phyloP scores from a whole-genome alignment of 2,797 vertebrate genomes.

The Artibeus lituratus region DNA sequence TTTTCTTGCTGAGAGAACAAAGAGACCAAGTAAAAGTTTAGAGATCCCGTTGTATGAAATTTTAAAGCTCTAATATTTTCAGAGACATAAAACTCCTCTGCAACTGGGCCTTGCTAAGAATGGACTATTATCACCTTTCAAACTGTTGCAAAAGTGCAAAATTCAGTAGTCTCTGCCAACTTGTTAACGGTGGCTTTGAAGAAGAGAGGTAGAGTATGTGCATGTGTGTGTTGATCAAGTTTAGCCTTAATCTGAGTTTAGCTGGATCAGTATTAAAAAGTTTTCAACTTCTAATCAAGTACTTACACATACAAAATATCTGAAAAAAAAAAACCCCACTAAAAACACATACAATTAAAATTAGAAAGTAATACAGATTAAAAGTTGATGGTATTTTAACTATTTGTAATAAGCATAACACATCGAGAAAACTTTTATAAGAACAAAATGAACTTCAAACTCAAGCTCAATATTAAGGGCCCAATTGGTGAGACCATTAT shows the following conservation, averaged over 20 bases:
- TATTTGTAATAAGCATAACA: background rate
- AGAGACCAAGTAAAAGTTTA: background rate
- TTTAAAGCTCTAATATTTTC: background rate
- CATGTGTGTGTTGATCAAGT: background rate
- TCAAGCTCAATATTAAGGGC: background rate
- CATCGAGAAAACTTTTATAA: conserved; percentile 1
- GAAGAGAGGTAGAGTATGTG: background rate
- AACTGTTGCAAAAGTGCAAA: background rate
- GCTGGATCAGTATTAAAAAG: background rate
- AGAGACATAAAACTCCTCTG: background rate
- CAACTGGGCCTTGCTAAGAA: background rate
- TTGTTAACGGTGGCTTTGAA: background rate
- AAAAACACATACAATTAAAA: conserved; percentile 28
- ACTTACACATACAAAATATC: background rate
- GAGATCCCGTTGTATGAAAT: background rate
- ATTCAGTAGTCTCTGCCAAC: background rate
- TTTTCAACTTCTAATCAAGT: conserved; percentile 1
- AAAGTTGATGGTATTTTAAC: background rate
- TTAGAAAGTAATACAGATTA: conserved; percentile 8
- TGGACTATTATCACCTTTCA: background rate
- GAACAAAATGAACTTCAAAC: conserved; percentile 42
- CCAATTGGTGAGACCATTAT: background rate
- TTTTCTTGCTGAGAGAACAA: conserved; percentile 15
- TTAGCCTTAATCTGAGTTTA: conserved; percentile 21
- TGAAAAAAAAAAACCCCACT: background rate